Base-by-base conservation (phyloP, 2,113 vertebrate genomes). In the Centropus unirufus region DNA sequence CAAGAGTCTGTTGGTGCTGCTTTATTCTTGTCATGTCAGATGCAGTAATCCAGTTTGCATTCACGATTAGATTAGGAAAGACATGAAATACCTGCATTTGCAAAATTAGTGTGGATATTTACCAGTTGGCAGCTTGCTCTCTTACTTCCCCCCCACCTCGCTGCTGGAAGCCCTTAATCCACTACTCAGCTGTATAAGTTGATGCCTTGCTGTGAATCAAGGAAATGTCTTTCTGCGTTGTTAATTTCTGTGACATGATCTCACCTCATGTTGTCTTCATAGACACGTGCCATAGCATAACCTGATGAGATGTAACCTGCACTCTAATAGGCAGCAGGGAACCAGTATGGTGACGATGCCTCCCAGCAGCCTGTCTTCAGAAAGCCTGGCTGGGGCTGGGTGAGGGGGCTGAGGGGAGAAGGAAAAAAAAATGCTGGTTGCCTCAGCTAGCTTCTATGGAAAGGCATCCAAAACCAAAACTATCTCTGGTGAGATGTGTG, bases 51-150 rank as follows among this genome's bases (percentile, higher is more conserved):
- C 80, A 78, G 92, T 95, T 96, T 95, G 92, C 90, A 94, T 96
- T 96, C 88, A 93, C 5, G 14, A 96, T 97, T 95, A 96, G 94
- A 92, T 96, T 96, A 96, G 64, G 70, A 95, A 92, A 92, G 93
- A 95, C 93, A 85, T 87, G 74, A 97, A 95, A 96, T 96, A 96
- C 94, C 83, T 94, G 94, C 94, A 95, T 97, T 92, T 96, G 90
- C 88, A 96, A 95, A 97, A 97, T 97, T 87, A 95, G 83, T 62
- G 78, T 92, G 94, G 86, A 87, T 96, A 90, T 95, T 96, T 95
- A 97, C 93, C 91, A 90, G 74, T 94, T 96, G 96, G 93, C 95
- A 96, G 83, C 55, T 96, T 74, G 70, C 89, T 95, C 87, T 83
- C 55, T 78, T 87, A 54, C 83, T 95, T 95, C 83, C 87, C 91